phyloP scores from a whole-genome alignment of 2,797 vertebrate genomes.

The Spheniscus humboldti region DNA sequence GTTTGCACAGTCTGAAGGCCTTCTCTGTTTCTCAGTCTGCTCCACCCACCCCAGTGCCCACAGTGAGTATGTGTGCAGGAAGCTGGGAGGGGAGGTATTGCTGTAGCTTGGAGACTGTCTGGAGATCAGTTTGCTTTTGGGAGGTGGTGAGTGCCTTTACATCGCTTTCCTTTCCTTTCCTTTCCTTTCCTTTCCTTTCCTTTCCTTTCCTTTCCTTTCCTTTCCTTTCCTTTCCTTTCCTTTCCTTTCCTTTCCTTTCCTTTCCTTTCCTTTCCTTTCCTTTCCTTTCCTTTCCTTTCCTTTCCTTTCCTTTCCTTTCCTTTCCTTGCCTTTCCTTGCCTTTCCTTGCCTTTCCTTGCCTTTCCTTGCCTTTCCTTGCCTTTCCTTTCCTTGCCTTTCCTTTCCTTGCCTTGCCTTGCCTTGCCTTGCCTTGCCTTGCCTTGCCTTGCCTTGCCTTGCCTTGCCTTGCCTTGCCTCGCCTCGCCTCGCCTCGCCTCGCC shows the following conservation, averaged over 20 bases:
- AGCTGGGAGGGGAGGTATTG: not conserved
- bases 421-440: no score
- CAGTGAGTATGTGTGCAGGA: not conserved
- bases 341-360: not conserved
- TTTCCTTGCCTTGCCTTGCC: no score
- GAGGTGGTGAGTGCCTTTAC: not conserved
- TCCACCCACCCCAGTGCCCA: not conserved
- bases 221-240: no score
- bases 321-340: no score
- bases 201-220: not conserved
- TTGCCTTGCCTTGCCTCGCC: not conserved
- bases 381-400: no score
- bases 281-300: no score
- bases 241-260: no score
- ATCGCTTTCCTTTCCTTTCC: not conserved
- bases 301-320: no score
- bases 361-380: no score
- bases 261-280: no score
- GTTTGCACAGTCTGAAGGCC: not conserved
- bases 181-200: no score
- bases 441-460: not conserved
- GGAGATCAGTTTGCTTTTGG: not conserved
- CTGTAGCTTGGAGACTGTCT: not conserved
- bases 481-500: not conserved
- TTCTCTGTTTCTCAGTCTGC: not conserved